Evolutionary conservation across 2,797 vertebrate genomes (phyloP).

Genomic region (Thaleichthys pacificus): DNA sequence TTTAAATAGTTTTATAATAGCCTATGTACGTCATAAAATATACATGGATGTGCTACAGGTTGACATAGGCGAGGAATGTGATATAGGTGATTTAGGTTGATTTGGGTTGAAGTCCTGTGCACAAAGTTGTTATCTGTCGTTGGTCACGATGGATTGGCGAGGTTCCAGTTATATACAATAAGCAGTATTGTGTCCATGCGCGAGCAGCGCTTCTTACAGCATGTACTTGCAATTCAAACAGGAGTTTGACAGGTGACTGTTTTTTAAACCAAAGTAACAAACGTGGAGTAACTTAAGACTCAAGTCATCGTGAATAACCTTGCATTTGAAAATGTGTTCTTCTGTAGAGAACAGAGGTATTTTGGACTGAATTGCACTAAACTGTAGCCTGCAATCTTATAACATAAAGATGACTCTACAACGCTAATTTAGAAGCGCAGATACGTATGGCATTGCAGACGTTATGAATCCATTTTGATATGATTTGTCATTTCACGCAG

Average conservation of each 20-base stretch:
- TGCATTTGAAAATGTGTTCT: constrained; percentile 79
- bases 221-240: constrained; percentile 90
- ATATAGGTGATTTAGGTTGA: constrained; percentile 77
- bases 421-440: constrained; percentile 83
- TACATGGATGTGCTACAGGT: constrained; percentile 82
- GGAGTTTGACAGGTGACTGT: constrained; percentile 86
- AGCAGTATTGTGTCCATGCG: constrained; percentile 78
- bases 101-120: constrained; percentile 81
- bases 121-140: constrained; percentile 84
- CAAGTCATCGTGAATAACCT: constrained; percentile 63
- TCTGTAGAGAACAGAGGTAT: constrained; percentile 78
- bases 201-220: constrained; percentile 84
- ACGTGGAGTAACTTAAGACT: constrained; percentile 59
- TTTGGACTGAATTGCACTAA: constrained; percentile 94
- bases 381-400: constrained; percentile 87
- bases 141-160: constrained; percentile 80
- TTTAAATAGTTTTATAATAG: constrained; percentile 80
- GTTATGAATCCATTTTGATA: constrained; percentile 81
- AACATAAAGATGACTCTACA: constrained; percentile 80
- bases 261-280: constrained; percentile 88
- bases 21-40: constrained; percentile 78
- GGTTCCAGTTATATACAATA: constrained; percentile 76
- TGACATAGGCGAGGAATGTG: constrained; percentile 77
- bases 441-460: constrained; percentile 82
- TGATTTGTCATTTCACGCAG: constrained; percentile 85